Evolutionary conservation across 1,140 invertebrate species (phyloP).

Genomic region (Pectinophora gossypiella): DNA sequence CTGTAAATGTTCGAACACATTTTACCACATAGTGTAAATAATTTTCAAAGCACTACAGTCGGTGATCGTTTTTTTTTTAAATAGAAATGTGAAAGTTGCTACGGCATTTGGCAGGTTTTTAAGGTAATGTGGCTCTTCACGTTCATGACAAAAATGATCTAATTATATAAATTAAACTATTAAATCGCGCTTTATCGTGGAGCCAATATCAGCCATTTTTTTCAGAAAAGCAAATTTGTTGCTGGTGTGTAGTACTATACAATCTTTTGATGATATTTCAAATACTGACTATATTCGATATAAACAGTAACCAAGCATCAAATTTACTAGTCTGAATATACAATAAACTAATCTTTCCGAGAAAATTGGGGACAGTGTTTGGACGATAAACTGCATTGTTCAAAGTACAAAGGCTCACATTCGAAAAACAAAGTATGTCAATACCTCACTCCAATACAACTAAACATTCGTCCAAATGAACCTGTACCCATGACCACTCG

Average conservation of each 20-base stretch:
- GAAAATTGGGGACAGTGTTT: background rate
- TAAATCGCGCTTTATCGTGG: slow-evolving; percentile 2
- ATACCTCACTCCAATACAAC: no score
- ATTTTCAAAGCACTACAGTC: slow-evolving; percentile 10
- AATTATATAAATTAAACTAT: slow-evolving; percentile 6
- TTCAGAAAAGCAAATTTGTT: background rate
- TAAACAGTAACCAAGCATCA: background rate
- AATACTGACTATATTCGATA: background rate
- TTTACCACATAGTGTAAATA: slow-evolving; percentile 20
- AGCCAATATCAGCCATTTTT: background rate
- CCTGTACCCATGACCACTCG: slow-evolving; percentile 11
- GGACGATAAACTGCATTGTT: background rate
- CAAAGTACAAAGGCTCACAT: background rate
- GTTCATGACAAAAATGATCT: slow-evolving; percentile 8
- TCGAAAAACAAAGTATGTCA: background rate
- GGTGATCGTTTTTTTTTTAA: slow-evolving; percentile 12
- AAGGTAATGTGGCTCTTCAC: slow-evolving; percentile 8
- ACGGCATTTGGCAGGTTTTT: no score
- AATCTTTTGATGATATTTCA: background rate
- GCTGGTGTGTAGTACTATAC: background rate
- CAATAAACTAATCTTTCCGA: background rate
- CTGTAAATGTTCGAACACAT: slow-evolving; percentile 21
- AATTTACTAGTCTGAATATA: background rate
- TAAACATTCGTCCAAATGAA: slow-evolving; percentile 14
- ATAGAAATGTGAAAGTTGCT: slow-evolving; percentile 7